Base-by-base conservation (phyloP, 2,797 vertebrate genomes). In the Alauda arvensis region DNA sequence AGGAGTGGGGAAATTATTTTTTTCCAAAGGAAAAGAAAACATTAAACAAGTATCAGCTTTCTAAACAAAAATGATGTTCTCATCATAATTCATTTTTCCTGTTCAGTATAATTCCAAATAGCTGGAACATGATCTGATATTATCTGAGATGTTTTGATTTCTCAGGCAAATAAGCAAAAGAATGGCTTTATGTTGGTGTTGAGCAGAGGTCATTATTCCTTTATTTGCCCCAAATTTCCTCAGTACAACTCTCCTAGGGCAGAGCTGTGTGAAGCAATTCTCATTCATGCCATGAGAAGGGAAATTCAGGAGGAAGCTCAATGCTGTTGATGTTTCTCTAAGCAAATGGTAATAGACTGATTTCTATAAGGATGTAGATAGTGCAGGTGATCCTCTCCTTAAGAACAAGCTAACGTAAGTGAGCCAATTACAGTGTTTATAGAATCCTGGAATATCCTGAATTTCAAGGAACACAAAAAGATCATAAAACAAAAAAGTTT, bases 111-210 rank as follows among this genome's bases (percentile, higher is more conserved):
- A 18, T 51, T 18, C 33, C 43, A 60, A 48, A 51, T 56, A 70
- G 37, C 31, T 43, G 25, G 53, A 49, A 79, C 6, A 29, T 2
- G 9, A 39, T 13, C 31, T 53, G 21, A 31, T 57, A 31, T 57
- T 74, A 81, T 71, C 65, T 76, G 49, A 65, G 89, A 84, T 79
- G 8, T 21, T 81, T 78, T 48, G 31, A 9, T 65, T 83, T 88
- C n/a, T 60, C 21, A 37, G 16, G 10, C 9, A 75, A 82, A 68
- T 10, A 49, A 37, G 8, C 11, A 78, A 56, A 78, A 55, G 7
- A 34, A 34, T 39, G 18, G 5, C 6, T 68, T 75, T 80, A 6
- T 45, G 31, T 48, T 48, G 31, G 12, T 59, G 8, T 49, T 59
- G 12, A 82, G 25, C 6, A 49, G 26, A 56, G 18, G 12, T 28